Evolutionary conservation across 2,797 vertebrate genomes (phyloP).

Genomic region (Dermochelys coriacea): DNA sequence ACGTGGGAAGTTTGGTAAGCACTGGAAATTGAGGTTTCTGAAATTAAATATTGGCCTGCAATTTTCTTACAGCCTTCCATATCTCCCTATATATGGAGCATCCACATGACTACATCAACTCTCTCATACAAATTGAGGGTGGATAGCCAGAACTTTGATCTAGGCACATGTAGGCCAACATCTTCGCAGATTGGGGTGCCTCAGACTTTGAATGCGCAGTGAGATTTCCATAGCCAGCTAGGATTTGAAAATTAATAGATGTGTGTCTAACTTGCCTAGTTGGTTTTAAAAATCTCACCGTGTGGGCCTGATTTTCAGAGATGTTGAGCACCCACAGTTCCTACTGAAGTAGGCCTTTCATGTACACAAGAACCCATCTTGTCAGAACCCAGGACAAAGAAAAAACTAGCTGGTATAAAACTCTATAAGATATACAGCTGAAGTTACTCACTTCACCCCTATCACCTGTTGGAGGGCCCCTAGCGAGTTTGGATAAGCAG

Average conservation of each 20-base stretch:
- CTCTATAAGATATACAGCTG: not conserved
- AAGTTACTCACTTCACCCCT: constrained; percentile 23
- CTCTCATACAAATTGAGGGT: not conserved
- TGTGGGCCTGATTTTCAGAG: not conserved
- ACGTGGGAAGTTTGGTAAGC: not conserved
- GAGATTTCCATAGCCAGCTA: not conserved
- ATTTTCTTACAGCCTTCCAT: not conserved
- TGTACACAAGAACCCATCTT: not conserved
- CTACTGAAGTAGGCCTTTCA: not conserved
- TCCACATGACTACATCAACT: not conserved
- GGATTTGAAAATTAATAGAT: not conserved
- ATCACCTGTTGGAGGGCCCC: not conserved
- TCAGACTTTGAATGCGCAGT: not conserved
- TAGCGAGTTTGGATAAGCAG: not conserved
- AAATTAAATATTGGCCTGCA: not conserved
- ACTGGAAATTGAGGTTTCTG: not conserved
- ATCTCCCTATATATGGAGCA: not conserved
- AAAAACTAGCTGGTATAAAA: not conserved
- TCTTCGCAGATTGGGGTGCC: not conserved
- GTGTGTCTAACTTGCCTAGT: not conserved
- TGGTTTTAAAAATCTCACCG: not conserved
- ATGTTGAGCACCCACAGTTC: not conserved
- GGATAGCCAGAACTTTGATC: not conserved
- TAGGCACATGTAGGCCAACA: not conserved
- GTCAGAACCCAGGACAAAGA: not conserved